Percentiles rank a stretch among this genome's conserved stretches.
Evolutionary conservation across 2,888 invertebrate species (phyloP).

Genomic region (Tipula lateralis): DNA sequence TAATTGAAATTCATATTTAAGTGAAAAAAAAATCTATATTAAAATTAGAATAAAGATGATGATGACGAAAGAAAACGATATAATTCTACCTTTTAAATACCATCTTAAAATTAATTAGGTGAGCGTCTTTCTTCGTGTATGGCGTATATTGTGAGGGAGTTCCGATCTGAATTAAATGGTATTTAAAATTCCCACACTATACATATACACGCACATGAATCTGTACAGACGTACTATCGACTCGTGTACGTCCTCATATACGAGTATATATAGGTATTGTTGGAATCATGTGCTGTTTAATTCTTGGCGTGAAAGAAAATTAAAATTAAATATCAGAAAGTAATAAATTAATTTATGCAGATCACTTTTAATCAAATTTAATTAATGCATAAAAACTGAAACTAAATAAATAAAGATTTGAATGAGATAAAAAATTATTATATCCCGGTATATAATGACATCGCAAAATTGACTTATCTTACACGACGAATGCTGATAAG

Average conservation of each 20-base stretch:
- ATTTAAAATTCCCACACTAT: neutral
- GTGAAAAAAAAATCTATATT: neutral
- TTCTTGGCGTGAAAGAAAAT: neutral
- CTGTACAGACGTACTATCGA: neutral
- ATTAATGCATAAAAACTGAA: neutral
- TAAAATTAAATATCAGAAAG: neutral
- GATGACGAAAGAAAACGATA: neutral
- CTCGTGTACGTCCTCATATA: no score
- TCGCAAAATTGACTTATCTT: no score
- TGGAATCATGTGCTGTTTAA: neutral
- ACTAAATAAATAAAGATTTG: neutral
- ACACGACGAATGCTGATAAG: no score
- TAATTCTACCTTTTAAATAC: neutral
- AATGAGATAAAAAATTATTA: neutral
- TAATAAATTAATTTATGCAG: slow-evolving; percentile 7
- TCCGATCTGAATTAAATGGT: neutral
- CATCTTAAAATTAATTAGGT: neutral
- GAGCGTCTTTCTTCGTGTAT: neutral
- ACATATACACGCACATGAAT: neutral
- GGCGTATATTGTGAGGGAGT: neutral
- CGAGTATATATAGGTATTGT: neutral
- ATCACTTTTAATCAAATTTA: neutral
- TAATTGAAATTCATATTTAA: slow-evolving; percentile 24
- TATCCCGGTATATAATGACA: no score
- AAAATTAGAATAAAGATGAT: slow-evolving; percentile 1